Evolutionary conservation across 2,797 vertebrate genomes (phyloP).

Genomic region (Hypotaenidia okinawae): DNA sequence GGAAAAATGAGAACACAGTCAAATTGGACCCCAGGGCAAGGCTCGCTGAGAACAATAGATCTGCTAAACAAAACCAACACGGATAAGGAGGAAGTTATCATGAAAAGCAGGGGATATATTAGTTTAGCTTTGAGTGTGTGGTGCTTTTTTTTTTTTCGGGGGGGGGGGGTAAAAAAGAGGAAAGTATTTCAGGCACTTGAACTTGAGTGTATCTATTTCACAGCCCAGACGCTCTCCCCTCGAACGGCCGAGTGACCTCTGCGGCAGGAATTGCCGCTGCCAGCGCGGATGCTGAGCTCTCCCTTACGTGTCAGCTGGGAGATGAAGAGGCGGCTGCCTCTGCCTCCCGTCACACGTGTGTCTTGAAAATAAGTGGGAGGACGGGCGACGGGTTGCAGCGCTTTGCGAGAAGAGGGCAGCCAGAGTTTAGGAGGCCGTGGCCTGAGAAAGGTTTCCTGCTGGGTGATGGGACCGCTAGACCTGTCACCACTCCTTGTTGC

Average conservation of each 20-base stretch:
- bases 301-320: background rate
- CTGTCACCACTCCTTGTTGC: accelerated
- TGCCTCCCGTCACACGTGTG: background rate
- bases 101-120: conserved; percentile 17
- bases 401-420: conserved; percentile 34
- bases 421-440: conserved; percentile 58
- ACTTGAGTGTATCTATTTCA: conserved; percentile 45
- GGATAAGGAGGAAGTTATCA: conserved; percentile 48
- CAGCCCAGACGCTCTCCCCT: conserved; percentile 31
- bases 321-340: background rate
- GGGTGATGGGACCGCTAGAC: background rate
- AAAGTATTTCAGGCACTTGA: conserved; percentile 52
- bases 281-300: background rate
- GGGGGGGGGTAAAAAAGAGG: background rate
- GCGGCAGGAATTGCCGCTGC: background rate
- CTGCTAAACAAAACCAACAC: conserved; percentile 34
- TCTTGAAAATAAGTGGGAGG: background rate
- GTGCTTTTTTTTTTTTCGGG: too few species aligned
- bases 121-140: background rate
- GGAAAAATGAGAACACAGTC: conserved; percentile 44
- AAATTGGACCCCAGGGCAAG: conserved; percentile 66
- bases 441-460: conserved; percentile 28
- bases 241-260: conserved; percentile 7
- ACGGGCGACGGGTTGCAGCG: background rate
- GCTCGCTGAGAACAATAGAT: conserved; percentile 48